Percentiles rank a stretch among this genome's conserved stretches.
Conservation (phyloP, 2,113 vertebrate genomes). For the Irena cyanogastra region DNA sequence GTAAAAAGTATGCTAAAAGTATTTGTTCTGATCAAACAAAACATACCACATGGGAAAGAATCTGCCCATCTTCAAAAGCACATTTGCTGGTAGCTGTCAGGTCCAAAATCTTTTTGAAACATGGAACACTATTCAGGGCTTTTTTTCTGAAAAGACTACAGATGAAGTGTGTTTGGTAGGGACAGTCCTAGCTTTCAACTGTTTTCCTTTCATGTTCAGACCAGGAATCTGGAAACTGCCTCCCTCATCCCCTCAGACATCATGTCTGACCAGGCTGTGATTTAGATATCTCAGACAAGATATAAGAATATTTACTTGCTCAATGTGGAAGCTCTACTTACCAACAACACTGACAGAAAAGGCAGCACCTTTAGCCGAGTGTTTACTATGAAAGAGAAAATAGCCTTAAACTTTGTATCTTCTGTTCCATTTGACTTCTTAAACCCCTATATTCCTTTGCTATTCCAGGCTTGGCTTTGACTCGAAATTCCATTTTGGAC, state of each 20-base stretch:
- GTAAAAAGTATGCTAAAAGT: background rate
- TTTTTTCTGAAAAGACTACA: background rate
- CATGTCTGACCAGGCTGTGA: background rate
- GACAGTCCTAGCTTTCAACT: background rate
- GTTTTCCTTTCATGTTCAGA: background rate
- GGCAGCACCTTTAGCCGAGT: background rate
- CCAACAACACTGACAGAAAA: background rate
- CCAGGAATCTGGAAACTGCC: background rate
- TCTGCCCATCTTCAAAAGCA: background rate
- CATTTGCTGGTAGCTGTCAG: background rate
- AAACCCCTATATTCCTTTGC: background rate
- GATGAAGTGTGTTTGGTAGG: background rate
- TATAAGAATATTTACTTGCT: background rate
- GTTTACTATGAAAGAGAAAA: background rate
- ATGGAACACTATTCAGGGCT: background rate
- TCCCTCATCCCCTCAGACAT: background rate
- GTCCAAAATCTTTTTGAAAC: background rate
- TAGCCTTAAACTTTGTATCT: background rate
- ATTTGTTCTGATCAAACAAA: background rate
- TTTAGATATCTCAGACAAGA: background rate
- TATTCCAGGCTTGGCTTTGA: conserved; percentile 10
- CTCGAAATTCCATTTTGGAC: conserved; percentile 6
- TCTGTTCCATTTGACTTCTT: background rate
- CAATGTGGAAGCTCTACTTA: background rate
- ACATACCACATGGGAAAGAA: background rate